These are phyloP conservation scores for Rhinopithecus roxellana DNA, from an alignment of 2,113 vertebrate genomes.

Conservation along the genomic window DNA sequence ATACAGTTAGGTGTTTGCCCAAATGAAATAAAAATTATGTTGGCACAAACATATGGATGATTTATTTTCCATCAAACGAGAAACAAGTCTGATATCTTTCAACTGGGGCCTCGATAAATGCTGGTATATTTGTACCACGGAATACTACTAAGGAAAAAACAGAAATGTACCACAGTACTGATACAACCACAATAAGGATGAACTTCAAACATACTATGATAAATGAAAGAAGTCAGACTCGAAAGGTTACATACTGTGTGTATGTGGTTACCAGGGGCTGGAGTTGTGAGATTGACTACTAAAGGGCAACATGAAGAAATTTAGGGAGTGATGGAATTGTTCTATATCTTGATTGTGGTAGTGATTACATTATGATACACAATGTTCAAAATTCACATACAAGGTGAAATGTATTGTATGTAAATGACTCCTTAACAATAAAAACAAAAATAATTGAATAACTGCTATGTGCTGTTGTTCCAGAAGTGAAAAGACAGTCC, in stretches of 20 bases:
- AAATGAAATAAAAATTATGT: conserved; percentile 26
- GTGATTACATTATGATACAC: not conserved
- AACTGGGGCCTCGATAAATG: not conserved
- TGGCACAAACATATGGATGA: not conserved
- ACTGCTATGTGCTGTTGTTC: not conserved
- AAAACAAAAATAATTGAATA: not conserved
- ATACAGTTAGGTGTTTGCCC: not conserved
- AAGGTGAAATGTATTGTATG: not conserved
- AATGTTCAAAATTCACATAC: not conserved
- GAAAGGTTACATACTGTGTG: not conserved
- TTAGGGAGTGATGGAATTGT: not conserved
- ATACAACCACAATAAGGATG: not conserved
- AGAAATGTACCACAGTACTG: not conserved
- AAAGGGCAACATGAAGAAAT: not conserved
- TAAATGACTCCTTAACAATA: not conserved
- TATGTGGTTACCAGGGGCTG: not conserved
- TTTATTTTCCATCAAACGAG: not conserved
- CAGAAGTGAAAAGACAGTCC: not conserved
- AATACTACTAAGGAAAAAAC: not conserved
- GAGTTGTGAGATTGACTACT: not conserved
- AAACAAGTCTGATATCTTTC: not conserved
- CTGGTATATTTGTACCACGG: not conserved
- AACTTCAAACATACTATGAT: not conserved
- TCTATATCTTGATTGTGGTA: not conserved
- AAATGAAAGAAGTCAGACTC: not conserved